Percentiles rank a stretch among this genome's conserved stretches.
These are phyloP conservation scores for Hypocryptadius cinnamomeus DNA, from an alignment of 2,113 vertebrate genomes.

Conservation along the genomic window DNA sequence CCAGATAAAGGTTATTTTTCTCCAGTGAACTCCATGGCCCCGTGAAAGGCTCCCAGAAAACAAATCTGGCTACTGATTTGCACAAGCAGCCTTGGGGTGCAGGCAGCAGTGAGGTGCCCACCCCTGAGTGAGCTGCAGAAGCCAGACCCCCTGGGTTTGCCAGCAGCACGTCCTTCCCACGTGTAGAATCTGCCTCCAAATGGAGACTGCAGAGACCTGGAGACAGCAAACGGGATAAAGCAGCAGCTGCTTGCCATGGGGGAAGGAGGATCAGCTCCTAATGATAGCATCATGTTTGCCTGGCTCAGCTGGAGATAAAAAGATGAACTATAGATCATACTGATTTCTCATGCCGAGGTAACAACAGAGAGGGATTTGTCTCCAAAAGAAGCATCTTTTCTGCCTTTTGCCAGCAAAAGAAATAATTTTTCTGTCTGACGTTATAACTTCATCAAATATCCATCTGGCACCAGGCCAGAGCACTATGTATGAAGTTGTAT, in stretches of 20 bases:
- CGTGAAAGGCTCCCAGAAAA: background rate
- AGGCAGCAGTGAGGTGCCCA: background rate
- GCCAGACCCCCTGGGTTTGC: background rate
- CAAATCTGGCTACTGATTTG: background rate
- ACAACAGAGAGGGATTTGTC: background rate
- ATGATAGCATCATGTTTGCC: background rate
- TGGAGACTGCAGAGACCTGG: background rate
- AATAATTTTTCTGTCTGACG: background rate
- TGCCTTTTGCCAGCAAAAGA: background rate
- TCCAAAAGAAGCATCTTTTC: background rate
- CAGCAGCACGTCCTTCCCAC: fast-evolving
- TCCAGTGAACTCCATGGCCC: background rate
- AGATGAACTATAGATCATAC: background rate
- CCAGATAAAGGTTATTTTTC: background rate
- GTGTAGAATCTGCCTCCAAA: background rate
- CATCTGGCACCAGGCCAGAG: background rate
- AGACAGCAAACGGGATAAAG: background rate
- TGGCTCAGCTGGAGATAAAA: background rate
- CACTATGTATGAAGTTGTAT: background rate
- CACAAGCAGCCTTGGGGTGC: background rate
- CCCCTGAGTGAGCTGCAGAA: background rate
- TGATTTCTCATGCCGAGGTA: background rate
- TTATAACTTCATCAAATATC: background rate
- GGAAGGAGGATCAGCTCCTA: background rate
- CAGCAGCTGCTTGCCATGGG: background rate